Percentiles rank a stretch among this genome's conserved stretches.
phyloP scores from a whole-genome alignment of 2,888 invertebrate species.

The Mythimna lalbum region DNA sequence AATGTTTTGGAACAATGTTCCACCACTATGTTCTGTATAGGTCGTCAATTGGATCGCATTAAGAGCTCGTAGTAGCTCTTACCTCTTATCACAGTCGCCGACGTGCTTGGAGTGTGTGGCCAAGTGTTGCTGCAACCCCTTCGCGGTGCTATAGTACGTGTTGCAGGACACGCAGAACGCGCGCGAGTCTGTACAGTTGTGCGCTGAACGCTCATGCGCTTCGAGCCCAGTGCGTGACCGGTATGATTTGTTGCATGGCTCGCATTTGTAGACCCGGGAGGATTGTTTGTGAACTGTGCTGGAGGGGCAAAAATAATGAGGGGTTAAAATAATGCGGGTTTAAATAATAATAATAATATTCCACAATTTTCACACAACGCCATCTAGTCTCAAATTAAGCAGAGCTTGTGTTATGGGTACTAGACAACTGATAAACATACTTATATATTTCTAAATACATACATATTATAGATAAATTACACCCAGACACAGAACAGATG shows the following conservation, averaged over 20 bases:
- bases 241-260: conserved; percentile 71
- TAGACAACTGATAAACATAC: too few species aligned
- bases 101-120: conserved; percentile 75
- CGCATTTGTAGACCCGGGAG: conserved; percentile 69
- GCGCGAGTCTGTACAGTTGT: conserved; percentile 30
- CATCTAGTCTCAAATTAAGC: too few species aligned
- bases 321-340: too few species aligned
- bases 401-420: too few species aligned
- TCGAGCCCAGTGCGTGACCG: conserved; percentile 70
- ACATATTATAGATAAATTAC: too few species aligned
- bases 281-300: conserved; percentile 75
- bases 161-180: conserved; percentile 69
- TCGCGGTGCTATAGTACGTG: conserved; percentile 68
- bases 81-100: conserved; percentile 71
- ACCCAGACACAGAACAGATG: too few species aligned
- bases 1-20: too few species aligned
- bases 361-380: too few species aligned
- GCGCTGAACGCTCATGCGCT: conserved; percentile 63
- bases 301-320: too few species aligned
- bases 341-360: too few species aligned
- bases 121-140: conserved; percentile 72
- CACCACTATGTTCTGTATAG: too few species aligned
- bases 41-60: neutral
- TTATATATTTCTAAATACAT: too few species aligned
- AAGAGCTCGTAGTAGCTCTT: neutral